Conservation (phyloP, 2,797 vertebrate genomes). For the Danio choprae region DNA sequence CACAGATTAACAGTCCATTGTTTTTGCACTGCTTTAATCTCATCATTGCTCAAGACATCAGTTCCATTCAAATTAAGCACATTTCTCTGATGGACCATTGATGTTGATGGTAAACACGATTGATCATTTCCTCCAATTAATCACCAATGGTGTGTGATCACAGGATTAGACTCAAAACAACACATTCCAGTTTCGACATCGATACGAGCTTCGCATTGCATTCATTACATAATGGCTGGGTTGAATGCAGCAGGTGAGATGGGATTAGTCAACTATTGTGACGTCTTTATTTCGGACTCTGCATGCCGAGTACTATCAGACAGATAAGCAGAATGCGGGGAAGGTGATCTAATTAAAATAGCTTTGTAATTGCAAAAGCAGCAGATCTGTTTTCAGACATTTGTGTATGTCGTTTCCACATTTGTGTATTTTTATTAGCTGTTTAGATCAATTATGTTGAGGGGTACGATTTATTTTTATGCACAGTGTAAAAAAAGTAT, state of each 20-base stretch:
- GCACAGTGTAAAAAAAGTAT: no score
- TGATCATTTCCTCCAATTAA: neutral
- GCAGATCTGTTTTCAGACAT: constrained; percentile 1
- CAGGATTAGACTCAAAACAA: neutral
- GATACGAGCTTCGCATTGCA: neutral
- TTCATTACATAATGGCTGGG: neutral
- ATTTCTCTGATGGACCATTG: constrained; percentile 25
- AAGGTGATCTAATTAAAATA: constrained; percentile 31
- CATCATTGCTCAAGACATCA: constrained; percentile 48
- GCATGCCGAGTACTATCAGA: constrained; percentile 5
- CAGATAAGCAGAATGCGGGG: constrained; percentile 12
- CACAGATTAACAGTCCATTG: constrained; percentile 52
- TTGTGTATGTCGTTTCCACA: neutral
- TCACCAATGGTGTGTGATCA: neutral
- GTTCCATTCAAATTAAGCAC: constrained; percentile 28
- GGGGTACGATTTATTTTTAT: no score
- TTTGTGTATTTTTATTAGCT: neutral
- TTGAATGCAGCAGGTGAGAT: constrained; percentile 12
- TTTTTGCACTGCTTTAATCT: constrained; percentile 55
- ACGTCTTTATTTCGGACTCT: constrained; percentile 24
- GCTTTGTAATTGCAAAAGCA: constrained; percentile 34
- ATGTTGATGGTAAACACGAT: constrained; percentile 11
- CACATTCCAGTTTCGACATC: constrained; percentile 18
- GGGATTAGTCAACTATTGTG: neutral
- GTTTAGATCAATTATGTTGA: neutral